A percentile compares a stretch with the other conserved stretches of the same genome.
Conservation (phyloP, 1,140 invertebrate species). For the Leptonema lineaticorne region DNA sequence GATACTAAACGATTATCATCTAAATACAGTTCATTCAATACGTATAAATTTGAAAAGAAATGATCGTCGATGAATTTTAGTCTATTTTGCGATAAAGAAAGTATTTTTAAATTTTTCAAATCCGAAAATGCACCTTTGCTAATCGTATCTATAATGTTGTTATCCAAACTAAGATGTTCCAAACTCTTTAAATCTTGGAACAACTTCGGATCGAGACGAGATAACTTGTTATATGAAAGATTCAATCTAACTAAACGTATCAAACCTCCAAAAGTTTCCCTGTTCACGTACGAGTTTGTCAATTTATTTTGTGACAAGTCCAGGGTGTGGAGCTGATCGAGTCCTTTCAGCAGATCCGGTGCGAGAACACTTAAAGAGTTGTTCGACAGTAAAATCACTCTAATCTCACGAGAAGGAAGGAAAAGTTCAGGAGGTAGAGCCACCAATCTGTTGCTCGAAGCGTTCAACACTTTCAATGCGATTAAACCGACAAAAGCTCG, state of each 20-base stretch:
- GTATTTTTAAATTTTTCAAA: slow-evolving; percentile 71
- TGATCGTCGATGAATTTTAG: slow-evolving; percentile 67
- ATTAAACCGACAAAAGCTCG: slow-evolving; percentile 70
- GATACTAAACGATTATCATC: slow-evolving; percentile 71
- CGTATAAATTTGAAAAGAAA: slow-evolving; percentile 72
- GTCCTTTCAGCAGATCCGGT: slow-evolving; percentile 72
- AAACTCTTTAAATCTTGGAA: slow-evolving; percentile 78
- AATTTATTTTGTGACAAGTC: slow-evolving; percentile 79
- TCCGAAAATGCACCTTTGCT: slow-evolving; percentile 73
- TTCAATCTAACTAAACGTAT: slow-evolving; percentile 74
- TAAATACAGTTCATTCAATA: slow-evolving; percentile 72
- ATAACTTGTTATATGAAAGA: slow-evolving; percentile 71
- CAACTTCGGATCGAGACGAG: slow-evolving; percentile 68
- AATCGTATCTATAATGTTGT: slow-evolving; percentile 74
- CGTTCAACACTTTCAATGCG: slow-evolving; percentile 68
- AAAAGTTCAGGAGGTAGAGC: slow-evolving; percentile 78
- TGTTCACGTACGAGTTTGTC: slow-evolving; percentile 75
- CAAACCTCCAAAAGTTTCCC: slow-evolving; percentile 77
- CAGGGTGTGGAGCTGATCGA: slow-evolving; percentile 74
- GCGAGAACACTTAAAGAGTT: slow-evolving; percentile 78
- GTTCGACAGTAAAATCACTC: slow-evolving; percentile 76
- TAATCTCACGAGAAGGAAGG: slow-evolving; percentile 67
- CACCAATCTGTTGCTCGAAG: slow-evolving; percentile 75
- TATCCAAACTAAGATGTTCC: slow-evolving; percentile 74
- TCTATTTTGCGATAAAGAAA: slow-evolving; percentile 74